Conservation (phyloP, 2,113 vertebrate genomes). For the Oryzias melastigma region DNA sequence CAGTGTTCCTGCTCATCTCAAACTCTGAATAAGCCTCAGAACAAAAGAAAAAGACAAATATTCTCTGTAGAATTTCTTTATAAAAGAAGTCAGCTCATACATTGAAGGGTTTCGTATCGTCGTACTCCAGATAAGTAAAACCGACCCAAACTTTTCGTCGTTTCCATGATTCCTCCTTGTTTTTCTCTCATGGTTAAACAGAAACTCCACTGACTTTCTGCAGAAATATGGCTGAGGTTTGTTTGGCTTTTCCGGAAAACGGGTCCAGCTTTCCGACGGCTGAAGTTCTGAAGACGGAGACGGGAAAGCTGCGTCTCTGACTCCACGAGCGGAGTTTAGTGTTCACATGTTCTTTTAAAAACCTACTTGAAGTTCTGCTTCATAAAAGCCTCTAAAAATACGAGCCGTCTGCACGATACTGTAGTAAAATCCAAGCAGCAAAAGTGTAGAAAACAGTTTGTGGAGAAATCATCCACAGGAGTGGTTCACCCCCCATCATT, state of each 20-base stretch:
- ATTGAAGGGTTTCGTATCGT: conserved; percentile 53
- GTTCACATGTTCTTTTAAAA: background rate
- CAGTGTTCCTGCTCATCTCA: no score
- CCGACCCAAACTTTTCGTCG: conserved; percentile 12
- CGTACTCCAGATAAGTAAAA: conserved; percentile 55
- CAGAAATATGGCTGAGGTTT: no score
- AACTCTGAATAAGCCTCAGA: background rate
- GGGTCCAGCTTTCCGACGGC: no score
- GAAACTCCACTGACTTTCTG: no score
- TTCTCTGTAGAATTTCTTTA: conserved; percentile 64
- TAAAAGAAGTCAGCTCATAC: conserved; percentile 68
- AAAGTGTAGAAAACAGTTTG: conserved; percentile 24
- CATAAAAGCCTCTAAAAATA: background rate
- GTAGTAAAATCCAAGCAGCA: conserved; percentile 29
- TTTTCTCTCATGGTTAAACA: background rate
- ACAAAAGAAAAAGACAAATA: conserved; percentile 28
- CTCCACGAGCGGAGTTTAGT: no score
- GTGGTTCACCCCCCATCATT: conserved; percentile 32
- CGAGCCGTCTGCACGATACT: background rate
- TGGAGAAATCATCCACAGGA: conserved; percentile 23
- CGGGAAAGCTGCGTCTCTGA: no score
- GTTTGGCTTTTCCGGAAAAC: no score
- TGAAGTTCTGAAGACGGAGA: no score
- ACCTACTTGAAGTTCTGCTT: conserved; percentile 13
- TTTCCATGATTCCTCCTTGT: background rate